A percentile compares a stretch with the other conserved stretches of the same genome.
Conservation (phyloP, 2,888 invertebrate genomes). For the Scrobipalpa costella region DNA sequence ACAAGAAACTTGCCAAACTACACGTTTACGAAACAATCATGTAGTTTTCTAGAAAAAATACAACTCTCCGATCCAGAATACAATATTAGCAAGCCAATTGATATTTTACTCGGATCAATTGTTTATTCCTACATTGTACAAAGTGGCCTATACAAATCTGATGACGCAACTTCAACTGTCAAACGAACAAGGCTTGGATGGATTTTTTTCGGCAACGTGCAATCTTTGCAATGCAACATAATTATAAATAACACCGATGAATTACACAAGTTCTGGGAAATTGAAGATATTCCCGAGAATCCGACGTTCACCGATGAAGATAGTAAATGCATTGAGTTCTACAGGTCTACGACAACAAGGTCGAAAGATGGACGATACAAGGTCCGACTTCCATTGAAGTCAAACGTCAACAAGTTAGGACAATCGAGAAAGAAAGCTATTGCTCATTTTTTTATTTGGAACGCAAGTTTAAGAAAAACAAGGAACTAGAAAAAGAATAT, state of each 20-base stretch:
- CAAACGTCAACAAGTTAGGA: constrained; percentile 30
- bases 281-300: constrained; percentile 24
- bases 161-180: not conserved
- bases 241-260: constrained; percentile 30
- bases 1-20: constrained; percentile 25
- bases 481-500: constrained; percentile 28
- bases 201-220: constrained; percentile 28
- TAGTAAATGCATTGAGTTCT: constrained; percentile 19
- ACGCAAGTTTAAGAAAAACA: constrained; percentile 27
- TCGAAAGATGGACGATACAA: constrained; percentile 31
- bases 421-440: constrained; percentile 32
- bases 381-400: constrained; percentile 32
- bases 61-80: constrained; percentile 28
- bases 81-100: constrained; percentile 19
- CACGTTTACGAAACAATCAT: constrained; percentile 15
- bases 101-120: constrained; percentile 27
- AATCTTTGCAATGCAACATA: constrained; percentile 33
- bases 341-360: constrained; percentile 24
- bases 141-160: constrained; percentile 19
- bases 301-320: constrained; percentile 8
- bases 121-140: constrained; percentile 26
- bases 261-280: constrained; percentile 32
- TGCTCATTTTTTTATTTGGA: constrained; percentile 36
- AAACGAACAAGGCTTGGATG: constrained; percentile 24
- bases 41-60: constrained; percentile 21